Evolutionary conservation across 1,140 invertebrate genomes (phyloP), one percentile per base, ranked within the genome.

Genomic region (Zaprionus inermis): DNA sequence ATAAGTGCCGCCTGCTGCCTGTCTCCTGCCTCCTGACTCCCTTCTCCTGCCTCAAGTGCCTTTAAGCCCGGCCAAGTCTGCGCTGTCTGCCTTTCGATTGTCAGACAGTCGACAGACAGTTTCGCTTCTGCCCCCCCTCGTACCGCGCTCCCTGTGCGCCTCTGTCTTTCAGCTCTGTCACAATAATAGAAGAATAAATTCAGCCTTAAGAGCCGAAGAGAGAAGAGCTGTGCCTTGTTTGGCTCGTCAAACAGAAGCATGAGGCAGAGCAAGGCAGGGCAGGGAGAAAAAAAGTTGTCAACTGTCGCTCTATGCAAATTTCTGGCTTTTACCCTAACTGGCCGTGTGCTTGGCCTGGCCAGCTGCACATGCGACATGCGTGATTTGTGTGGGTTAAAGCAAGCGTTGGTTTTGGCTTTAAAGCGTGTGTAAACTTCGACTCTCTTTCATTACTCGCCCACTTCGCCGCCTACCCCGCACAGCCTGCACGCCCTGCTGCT

Each of bases 231-330:
- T 28, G 22, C 16, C 49, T 52, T 16, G 20, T 28, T 16, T n/a
- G n/a, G n/a, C n/a, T n/a, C n/a, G n/a, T n/a, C n/a, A n/a, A n/a
- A n/a, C n/a, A n/a, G n/a, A n/a, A n/a, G n/a, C n/a, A n/a, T n/a
- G n/a, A n/a, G n/a, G n/a, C n/a, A n/a, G n/a, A n/a, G n/a, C n/a
- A n/a, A n/a, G 12, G 34, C 54, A 60, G 78, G 63, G 78, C 64
- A 81, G 63, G 78, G 63, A 72, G 78, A 67, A 72, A 86, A 69
- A 86, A 88, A 88, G 82, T 88, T 86, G 76, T 86, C 83, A 82
- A 86, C 68, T 82, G 82, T 85, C 76, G 36, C 49, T 72, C 61
- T 73, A 79, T 82, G 83, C 83, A 86, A 82, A 85, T 82, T 81
- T 61, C 30, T 30, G 60, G 28, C 49, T 54, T 18, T 55, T 59